Evolutionary conservation across 37 sponge, comb jelly and placozoan genomes (phyloP).

Genomic region (Agelas oroides): DNA sequence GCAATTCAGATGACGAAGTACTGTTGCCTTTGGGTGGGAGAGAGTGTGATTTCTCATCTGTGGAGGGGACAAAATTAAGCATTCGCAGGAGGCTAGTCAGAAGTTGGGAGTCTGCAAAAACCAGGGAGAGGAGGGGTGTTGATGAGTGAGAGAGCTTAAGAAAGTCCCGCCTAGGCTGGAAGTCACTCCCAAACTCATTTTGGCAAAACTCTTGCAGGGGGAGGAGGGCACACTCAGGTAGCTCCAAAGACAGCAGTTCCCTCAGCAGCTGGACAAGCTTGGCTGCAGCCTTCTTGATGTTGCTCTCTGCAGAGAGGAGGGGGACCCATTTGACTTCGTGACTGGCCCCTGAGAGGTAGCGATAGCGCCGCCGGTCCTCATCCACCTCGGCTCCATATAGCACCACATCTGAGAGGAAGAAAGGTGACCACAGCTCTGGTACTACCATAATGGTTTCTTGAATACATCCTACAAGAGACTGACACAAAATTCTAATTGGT

Average conservation of each 20-base stretch:
- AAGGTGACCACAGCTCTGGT: too few species aligned
- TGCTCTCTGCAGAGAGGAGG: neutral
- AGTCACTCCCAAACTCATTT: neutral
- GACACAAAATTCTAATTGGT: too few species aligned
- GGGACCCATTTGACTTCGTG: slow-evolving; percentile 33
- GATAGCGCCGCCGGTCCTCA: slow-evolving; percentile 34
- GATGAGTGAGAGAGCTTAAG: neutral
- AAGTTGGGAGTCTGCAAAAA: slow-evolving; percentile 26
- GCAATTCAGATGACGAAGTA: neutral
- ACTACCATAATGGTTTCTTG: too few species aligned
- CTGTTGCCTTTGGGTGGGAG: neutral
- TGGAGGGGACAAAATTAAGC: slow-evolving; percentile 21
- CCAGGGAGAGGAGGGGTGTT: slow-evolving; percentile 15
- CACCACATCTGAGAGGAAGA: slow-evolving; percentile 15
- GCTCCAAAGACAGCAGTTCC: neutral
- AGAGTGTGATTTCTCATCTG: neutral
- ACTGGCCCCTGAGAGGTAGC: neutral
- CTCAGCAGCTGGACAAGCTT: slow-evolving; percentile 31
- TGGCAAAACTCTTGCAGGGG: neutral
- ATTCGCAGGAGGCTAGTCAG: slow-evolving; percentile 2
- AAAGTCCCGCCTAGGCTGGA: neutral
- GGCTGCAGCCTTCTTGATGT: neutral
- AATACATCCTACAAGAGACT: too few species aligned
- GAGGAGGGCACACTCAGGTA: neutral
- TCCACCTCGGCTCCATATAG: slow-evolving; percentile 49